phyloP scores from a whole-genome alignment of 2,888 invertebrate species.

The Metallyticus violacea region DNA sequence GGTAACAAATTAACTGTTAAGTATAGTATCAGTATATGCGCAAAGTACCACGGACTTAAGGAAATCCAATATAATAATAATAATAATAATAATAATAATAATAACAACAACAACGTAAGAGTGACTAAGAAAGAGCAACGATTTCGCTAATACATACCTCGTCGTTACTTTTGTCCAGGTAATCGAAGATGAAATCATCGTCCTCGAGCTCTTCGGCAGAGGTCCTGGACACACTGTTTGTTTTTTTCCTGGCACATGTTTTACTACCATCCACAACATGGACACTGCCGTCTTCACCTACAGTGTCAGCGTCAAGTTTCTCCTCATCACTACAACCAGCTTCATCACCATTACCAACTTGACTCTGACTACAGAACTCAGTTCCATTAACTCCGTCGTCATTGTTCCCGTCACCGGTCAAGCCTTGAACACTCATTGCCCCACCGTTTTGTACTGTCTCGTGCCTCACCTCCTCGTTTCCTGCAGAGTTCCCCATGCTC shows the following conservation, averaged over 20 bases:
- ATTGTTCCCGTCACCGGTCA: neutral
- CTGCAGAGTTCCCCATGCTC: neutral
- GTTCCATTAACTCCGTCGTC: neutral
- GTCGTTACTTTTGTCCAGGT: conserved; percentile 54
- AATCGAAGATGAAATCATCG: conserved; percentile 52
- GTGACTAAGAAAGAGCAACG: no score
- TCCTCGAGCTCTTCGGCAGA: conserved; percentile 46
- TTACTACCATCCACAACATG: neutral
- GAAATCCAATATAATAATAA: no score
- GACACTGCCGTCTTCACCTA: neutral
- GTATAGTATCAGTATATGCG: no score
- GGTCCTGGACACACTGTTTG: neutral
- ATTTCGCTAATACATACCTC: conserved; percentile 47
- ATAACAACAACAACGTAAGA: no score
- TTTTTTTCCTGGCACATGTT: neutral
- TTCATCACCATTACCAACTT: neutral
- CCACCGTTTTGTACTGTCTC: neutral
- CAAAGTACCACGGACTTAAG: no score
- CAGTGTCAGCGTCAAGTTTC: neutral
- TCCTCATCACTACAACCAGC: neutral
- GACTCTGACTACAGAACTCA: no score
- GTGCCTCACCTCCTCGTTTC: neutral
- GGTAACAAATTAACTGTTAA: no score
- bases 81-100: no score
- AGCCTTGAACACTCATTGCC: neutral